A percentile compares a stretch with the other conserved stretches of the same genome.
phyloP scores from a whole-genome alignment of 2,113 vertebrate species.

The Gopherus evgoodei region DNA sequence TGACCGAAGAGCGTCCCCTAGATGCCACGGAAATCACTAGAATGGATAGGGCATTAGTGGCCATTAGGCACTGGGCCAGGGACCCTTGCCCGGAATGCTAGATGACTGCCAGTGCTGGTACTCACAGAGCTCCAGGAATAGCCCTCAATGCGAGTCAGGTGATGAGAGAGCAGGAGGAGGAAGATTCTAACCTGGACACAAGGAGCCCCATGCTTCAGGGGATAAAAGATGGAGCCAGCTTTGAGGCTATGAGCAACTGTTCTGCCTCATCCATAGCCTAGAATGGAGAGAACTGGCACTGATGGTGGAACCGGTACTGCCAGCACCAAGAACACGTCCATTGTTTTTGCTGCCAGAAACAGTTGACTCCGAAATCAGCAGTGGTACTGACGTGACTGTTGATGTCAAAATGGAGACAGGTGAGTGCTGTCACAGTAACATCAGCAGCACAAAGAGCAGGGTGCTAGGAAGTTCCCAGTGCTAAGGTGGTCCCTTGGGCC shows the following conservation, averaged over 20 bases:
- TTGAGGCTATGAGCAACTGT: background rate
- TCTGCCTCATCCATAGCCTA: background rate
- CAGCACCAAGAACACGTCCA: no score
- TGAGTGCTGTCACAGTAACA: background rate
- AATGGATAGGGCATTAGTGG: no score
- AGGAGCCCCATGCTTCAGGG: background rate
- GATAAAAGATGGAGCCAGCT: background rate
- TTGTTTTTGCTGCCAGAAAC: background rate
- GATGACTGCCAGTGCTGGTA: no score
- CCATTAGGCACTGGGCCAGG: no score
- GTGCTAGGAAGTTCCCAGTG: background rate
- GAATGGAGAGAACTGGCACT: background rate
- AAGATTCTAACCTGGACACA: background rate
- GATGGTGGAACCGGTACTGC: background rate
- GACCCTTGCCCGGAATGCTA: no score
- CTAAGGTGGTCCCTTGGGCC: background rate
- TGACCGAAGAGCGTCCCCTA: no score
- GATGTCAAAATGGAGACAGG: background rate
- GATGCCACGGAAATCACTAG: no score
- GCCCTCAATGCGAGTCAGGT: background rate
- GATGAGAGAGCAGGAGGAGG: background rate
- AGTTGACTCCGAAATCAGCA: background rate
- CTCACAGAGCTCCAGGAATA: no score
- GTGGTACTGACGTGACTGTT: background rate
- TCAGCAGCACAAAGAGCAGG: background rate